These are phyloP conservation scores for Ondatra zibethicus DNA, from an alignment of 2,113 vertebrate genomes.

Conservation along the genomic window DNA sequence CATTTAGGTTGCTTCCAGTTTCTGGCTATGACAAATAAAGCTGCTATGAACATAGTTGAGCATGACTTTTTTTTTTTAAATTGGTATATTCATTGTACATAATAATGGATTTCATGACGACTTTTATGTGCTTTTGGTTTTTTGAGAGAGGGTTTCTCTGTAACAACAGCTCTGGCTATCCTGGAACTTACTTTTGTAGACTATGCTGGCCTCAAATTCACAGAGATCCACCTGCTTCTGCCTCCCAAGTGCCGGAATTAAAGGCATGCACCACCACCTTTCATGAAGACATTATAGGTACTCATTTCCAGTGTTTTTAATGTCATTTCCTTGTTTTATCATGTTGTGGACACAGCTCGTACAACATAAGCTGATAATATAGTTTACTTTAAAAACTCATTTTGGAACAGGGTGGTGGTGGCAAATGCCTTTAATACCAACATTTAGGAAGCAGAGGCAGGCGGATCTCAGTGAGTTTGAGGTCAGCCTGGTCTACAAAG, in stretches of 20 bases:
- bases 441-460: too few relatives aligned
- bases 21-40: too few relatives aligned
- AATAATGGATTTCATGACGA: not conserved
- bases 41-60: too few relatives aligned
- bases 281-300: not conserved
- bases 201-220: not conserved
- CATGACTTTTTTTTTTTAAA: not conserved
- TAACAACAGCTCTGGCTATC: not conserved
- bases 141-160: not conserved
- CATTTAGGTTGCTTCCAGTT: too few relatives aligned
- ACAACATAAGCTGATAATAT: slow-evolving; percentile 35
- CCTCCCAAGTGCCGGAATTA: not conserved
- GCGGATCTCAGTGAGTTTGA: too few relatives aligned
- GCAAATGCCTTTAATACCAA: too few relatives aligned
- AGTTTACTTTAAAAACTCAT: slow-evolving; percentile 51
- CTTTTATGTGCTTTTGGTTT: not conserved
- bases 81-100: not conserved
- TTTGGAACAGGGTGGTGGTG: not conserved
- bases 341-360: not conserved
- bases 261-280: not conserved
- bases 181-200: not conserved
- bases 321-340: not conserved
- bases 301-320: not conserved
- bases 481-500: too few relatives aligned
- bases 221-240: not conserved